phyloP scores from a whole-genome alignment of 2,797 vertebrate species.

The Sebastes cheni region DNA sequence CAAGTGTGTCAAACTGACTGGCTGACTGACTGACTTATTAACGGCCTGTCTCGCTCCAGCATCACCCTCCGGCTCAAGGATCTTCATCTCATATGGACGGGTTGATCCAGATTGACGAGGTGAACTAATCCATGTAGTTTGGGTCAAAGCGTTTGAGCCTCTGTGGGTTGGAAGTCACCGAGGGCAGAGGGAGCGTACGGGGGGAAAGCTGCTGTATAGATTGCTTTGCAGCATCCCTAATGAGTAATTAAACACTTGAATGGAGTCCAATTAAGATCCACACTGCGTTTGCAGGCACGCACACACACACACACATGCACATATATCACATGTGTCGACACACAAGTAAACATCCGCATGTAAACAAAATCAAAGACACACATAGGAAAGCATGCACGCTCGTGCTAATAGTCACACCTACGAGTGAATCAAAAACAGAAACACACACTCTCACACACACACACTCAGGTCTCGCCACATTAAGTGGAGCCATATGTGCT shows the following conservation, averaged over 20 bases:
- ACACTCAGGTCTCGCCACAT: slow-evolving; percentile 37
- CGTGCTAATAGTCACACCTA: slow-evolving; percentile 22
- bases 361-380: slow-evolving; percentile 51
- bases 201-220: slow-evolving; percentile 62
- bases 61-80: slow-evolving; percentile 36
- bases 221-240: slow-evolving; percentile 76
- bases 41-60: slow-evolving; percentile 35
- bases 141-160: slow-evolving; percentile 72
- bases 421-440: slow-evolving; percentile 15
- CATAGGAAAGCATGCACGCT: slow-evolving; percentile 4
- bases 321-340: background rate
- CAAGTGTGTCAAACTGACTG: slow-evolving; percentile 44
- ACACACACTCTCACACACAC: background rate
- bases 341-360: slow-evolving; percentile 47
- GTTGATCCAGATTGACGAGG: slow-evolving; percentile 78
- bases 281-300: slow-evolving; percentile 30
- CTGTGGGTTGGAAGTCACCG: slow-evolving; percentile 49
- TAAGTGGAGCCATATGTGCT: slow-evolving; percentile 58
- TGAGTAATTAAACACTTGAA: slow-evolving; percentile 80
- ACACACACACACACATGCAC: background rate
- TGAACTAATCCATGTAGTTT: slow-evolving; percentile 76
- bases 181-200: slow-evolving; percentile 40
- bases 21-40: slow-evolving; percentile 49
- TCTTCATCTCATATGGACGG: slow-evolving; percentile 59
- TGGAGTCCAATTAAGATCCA: slow-evolving; percentile 77